Evolutionary conservation across 2,113 vertebrate genomes (phyloP).

Genomic region (Peromyscus leucopus): DNA sequence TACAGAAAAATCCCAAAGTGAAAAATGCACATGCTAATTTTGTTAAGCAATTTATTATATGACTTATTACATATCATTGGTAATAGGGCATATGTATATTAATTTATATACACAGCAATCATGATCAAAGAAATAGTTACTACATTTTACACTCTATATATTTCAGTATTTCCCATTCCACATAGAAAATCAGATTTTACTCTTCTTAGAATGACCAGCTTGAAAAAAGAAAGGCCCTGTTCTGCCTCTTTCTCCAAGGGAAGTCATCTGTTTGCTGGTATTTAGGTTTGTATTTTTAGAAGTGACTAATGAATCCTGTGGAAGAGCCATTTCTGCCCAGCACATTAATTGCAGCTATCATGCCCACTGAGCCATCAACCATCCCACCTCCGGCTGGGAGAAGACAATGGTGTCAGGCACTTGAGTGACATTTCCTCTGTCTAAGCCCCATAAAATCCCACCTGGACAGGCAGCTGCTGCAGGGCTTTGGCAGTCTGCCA

Average conservation of each 20-base stretch:
- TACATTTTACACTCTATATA: accelerated
- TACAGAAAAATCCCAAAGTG: background rate
- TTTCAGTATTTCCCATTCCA: background rate
- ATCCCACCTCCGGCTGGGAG: conserved; percentile 64
- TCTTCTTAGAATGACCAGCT: background rate
- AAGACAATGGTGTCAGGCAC: conserved; percentile 73
- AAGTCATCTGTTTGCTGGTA: conserved; percentile 23
- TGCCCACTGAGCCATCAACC: conserved; percentile 72
- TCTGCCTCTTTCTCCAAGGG: conserved; percentile 29
- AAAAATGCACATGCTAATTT: background rate
- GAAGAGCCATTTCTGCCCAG: conserved; percentile 69
- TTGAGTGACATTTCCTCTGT: conserved; percentile 76
- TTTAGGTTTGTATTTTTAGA: conserved; percentile 70
- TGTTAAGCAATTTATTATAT: background rate
- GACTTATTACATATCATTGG: background rate
- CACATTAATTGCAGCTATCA: conserved; percentile 83
- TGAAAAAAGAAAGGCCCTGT: background rate
- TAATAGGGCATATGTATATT: background rate
- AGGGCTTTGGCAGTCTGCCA: conserved; percentile 63
- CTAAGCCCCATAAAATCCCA: conserved; percentile 68
- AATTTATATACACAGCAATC: background rate
- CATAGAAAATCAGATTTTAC: background rate
- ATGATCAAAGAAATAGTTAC: background rate
- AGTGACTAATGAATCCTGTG: conserved; percentile 64
- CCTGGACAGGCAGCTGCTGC: conserved; percentile 77